A percentile compares a stretch with the other conserved stretches of the same genome.
These are phyloP conservation scores for Zosterops borbonicus DNA, from an alignment of 2,113 vertebrate genomes.

Conservation along the genomic window DNA sequence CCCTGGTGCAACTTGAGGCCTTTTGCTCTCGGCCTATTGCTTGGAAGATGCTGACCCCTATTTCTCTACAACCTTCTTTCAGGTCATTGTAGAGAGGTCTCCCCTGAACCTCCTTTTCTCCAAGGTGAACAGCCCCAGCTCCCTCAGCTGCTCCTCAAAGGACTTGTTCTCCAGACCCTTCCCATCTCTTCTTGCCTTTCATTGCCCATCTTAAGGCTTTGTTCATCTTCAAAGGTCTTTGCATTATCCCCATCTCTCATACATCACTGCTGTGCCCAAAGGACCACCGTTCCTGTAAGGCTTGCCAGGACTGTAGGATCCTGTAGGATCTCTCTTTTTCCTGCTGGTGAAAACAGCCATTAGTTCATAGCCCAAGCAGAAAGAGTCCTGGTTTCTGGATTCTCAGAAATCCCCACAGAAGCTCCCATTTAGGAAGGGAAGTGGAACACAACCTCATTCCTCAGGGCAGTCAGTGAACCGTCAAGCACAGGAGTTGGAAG, in stretches of 20 bases:
- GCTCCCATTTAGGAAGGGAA: background rate
- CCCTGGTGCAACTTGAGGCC: background rate
- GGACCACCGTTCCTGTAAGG: rapidly evolving
- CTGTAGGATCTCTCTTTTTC: background rate
- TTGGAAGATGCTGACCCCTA: background rate
- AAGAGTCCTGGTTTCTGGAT: background rate
- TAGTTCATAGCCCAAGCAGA: background rate
- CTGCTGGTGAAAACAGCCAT: background rate
- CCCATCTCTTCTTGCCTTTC: background rate
- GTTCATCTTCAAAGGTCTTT: background rate
- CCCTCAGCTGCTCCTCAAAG: background rate
- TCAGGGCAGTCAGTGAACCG: background rate
- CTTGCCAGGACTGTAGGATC: background rate
- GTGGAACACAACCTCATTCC: background rate
- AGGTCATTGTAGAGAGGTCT: background rate
- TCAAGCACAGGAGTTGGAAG: background rate
- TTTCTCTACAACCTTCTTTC: background rate
- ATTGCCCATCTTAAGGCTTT: background rate
- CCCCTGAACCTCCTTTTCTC: background rate
- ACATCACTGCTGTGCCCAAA: rapidly evolving
- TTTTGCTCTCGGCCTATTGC: background rate
- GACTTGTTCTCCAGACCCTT: background rate
- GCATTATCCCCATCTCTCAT: background rate
- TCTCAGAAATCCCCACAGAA: background rate
- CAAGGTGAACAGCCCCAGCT: background rate